Evolutionary conservation across 2,797 vertebrate genomes (phyloP), one percentile per base, ranked within the genome.

Genomic region (Bovichtus diacanthus): DNA sequence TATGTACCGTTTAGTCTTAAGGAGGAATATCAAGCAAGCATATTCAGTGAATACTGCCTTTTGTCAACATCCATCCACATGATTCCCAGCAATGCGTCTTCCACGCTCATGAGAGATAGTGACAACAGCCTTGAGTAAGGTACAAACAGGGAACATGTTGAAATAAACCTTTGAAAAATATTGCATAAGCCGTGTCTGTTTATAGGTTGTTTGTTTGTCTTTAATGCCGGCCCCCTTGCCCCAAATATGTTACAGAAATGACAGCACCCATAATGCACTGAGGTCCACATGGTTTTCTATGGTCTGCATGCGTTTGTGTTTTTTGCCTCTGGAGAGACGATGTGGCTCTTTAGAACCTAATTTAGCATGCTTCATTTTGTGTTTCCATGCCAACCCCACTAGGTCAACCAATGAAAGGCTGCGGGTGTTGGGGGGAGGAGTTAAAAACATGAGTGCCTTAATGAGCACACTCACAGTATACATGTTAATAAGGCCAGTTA

Each of bases 331-430:
- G 80, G 88, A 89, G 91, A 87, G 84, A 83, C 54, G 53, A 87
- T n/a, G 76, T 76, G 84, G 88, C 90, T 90, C 88, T 92, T 92
- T 88, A 76, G 87, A 82, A 86, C 84, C 91, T 91, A 91, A 95
- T 95, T 94, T 92, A 93, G 90, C 92, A 93, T 88, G 91, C 91
- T 87, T 92, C 83, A 88, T 84, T 95, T 90, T 89, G 87, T 82
- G 93, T 95, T 90, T 92, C 94, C 90, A 95, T 95, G 94, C 84
- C 93, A 95, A 95, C 95, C 88, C 74, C 77, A 93, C 87, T 94
- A 92, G 94, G 93, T 95, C 95, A 95, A 76, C 94, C 95, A 95
- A 94, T 95, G 81, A 80, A 77, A 89, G 64, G 67, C 64, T 63
- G 47, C 9, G 23, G 74, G 66, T 67, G 55, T 61, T 7, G 0